Evolutionary conservation across 2,113 vertebrate species (phyloP).

Genomic region (Coryphaenoides rupestris): DNA sequence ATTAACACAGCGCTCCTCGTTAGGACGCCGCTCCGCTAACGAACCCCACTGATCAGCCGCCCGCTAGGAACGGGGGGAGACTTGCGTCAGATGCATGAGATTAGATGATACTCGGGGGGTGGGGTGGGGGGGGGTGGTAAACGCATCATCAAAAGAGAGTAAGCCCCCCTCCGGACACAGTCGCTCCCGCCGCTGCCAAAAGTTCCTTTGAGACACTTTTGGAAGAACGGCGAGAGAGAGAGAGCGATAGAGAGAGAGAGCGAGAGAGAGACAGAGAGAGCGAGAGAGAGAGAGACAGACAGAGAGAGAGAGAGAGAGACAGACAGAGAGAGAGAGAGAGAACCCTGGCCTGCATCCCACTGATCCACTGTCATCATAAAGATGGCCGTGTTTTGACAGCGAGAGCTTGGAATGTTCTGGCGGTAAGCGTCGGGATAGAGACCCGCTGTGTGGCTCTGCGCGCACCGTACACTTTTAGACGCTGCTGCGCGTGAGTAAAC

Average conservation of each 20-base stretch:
- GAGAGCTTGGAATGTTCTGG: background rate
- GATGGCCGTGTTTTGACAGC: background rate
- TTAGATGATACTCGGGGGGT: too few species aligned
- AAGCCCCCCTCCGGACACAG: background rate
- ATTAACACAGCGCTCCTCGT: conserved; percentile 55
- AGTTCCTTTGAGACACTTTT: background rate
- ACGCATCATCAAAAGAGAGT: background rate
- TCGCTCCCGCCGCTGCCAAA: background rate
- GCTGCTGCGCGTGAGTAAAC: background rate
- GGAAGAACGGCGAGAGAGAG: too few species aligned
- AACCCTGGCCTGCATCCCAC: too few species aligned
- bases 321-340: too few species aligned
- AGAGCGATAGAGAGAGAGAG: too few species aligned
- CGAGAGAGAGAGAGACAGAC: too few species aligned
- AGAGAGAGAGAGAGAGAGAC: too few species aligned
- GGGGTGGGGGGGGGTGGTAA: background rate
- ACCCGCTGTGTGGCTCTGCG: too few species aligned
- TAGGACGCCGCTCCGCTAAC: conserved; percentile 50
- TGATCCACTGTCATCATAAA: too few species aligned
- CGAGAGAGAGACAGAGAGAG: too few species aligned
- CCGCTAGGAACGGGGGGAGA: conserved; percentile 40
- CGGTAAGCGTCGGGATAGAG: too few species aligned
- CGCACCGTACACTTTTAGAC: background rate
- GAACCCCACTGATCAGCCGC: conserved; percentile 44
- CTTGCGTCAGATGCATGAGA: conserved; percentile 32